phyloP scores from a whole-genome alignment of 1,140 invertebrate species.

The Neodiprion fabricii region DNA sequence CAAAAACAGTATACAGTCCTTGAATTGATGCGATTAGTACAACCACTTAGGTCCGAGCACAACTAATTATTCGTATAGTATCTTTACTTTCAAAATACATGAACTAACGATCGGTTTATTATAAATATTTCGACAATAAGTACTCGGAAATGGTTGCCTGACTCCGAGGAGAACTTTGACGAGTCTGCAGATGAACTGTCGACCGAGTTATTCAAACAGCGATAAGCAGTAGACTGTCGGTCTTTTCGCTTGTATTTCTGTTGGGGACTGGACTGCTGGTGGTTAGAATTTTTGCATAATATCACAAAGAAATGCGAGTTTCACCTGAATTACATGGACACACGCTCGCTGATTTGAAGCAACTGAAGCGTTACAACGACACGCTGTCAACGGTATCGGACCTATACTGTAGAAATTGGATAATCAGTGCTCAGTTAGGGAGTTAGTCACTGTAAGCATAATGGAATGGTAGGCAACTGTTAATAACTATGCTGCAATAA shows the following conservation, averaged over 20 bases:
- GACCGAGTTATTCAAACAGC: slow-evolving; percentile 22
- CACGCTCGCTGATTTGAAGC: slow-evolving; percentile 50
- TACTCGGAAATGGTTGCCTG: too few species aligned
- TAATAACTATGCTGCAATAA: neutral
- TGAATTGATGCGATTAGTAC: too few species aligned
- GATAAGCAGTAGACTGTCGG: slow-evolving; percentile 44
- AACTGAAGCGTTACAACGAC: slow-evolving; percentile 54
- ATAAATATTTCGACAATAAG: too few species aligned
- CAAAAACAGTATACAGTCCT: too few species aligned
- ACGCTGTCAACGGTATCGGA: neutral
- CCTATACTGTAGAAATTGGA: slow-evolving; percentile 1
- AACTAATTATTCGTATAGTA: too few species aligned
- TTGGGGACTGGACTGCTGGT: slow-evolving; percentile 36
- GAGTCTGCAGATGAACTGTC: slow-evolving; percentile 11
- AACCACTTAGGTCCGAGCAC: too few species aligned
- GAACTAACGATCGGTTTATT: too few species aligned
- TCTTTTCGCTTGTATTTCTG: neutral
- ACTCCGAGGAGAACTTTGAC: neutral
- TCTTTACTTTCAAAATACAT: too few species aligned
- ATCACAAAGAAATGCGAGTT: slow-evolving; percentile 58
- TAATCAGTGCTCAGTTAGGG: slow-evolving; percentile 1
- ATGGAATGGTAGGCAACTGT: neutral
- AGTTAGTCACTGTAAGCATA: neutral
- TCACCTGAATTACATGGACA: slow-evolving; percentile 56
- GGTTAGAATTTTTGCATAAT: slow-evolving; percentile 57